A percentile compares a stretch with the other conserved stretches of the same genome.
Evolutionary conservation across 2,113 vertebrate genomes (phyloP).

Genomic region (Cyprinodon brontotheroides): DNA sequence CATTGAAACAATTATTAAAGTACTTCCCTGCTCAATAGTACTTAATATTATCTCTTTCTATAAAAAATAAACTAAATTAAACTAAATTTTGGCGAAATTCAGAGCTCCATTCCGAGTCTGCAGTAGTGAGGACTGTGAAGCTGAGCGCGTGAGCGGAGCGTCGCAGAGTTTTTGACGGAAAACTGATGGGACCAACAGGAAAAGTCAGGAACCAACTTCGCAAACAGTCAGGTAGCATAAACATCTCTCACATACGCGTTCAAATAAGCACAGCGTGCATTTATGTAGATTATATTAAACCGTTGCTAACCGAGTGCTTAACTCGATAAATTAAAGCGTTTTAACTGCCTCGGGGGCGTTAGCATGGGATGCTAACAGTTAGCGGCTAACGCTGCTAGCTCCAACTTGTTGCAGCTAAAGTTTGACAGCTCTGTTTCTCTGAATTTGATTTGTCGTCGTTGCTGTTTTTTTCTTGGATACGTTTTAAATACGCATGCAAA

Average conservation of each 20-base stretch:
- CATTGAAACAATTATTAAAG: too few relatives aligned
- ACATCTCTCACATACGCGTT: rapidly evolving
- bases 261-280: neutral
- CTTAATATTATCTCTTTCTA: too few relatives aligned
- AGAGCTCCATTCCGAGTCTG: too few relatives aligned
- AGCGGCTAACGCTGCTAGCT: conserved; percentile 52
- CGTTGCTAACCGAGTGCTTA: too few relatives aligned
- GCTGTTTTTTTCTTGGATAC: neutral
- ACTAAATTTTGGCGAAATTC: too few relatives aligned
- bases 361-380: conserved; percentile 39
- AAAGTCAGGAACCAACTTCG: conserved; percentile 64
- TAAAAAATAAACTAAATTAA: too few relatives aligned
- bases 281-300: rapidly evolving
- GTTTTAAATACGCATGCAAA: neutral
- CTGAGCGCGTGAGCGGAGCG: neutral
- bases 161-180: conserved; percentile 63
- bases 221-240: conserved; percentile 61
- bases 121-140: too few relatives aligned
- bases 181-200: conserved; percentile 49
- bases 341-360: conserved; percentile 9
- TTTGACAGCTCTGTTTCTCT: neutral
- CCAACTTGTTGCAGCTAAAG: conserved; percentile 58
- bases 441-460: neutral
- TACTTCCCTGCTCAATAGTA: too few relatives aligned
- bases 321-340: neutral